These are phyloP conservation scores for Brachystomella parvula DNA, from an alignment of 1,140 invertebrate species.

Conservation along the genomic window DNA sequence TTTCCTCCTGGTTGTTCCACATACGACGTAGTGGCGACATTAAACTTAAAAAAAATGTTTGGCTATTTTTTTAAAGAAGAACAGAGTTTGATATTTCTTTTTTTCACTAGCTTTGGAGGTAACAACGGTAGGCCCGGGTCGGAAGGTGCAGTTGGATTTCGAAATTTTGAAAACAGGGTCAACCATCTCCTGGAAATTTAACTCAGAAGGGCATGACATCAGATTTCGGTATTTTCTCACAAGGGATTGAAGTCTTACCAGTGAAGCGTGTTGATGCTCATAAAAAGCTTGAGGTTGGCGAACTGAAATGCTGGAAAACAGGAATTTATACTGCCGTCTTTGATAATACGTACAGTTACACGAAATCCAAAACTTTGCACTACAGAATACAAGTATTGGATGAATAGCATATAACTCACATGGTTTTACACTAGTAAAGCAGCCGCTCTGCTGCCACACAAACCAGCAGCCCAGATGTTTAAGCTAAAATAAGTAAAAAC, in stretches of 20 bases:
- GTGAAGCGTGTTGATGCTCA: constrained; percentile 10
- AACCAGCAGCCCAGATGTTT: too few relatives aligned
- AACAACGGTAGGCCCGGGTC: constrained; percentile 3
- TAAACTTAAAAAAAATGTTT: too few relatives aligned
- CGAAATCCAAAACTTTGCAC: constrained; percentile 8
- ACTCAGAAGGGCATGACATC: constrained; percentile 16
- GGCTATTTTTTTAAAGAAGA: too few relatives aligned
- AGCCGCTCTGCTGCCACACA: too few relatives aligned
- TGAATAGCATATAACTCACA: too few relatives aligned
- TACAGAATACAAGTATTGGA: constrained; percentile 5
- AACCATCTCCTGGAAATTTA: constrained; percentile 12
- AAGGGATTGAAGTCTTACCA: background rate
- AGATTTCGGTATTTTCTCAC: constrained; percentile 13
- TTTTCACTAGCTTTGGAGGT: background rate
- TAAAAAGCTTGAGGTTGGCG: constrained; percentile 11
- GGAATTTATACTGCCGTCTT: constrained; percentile 19
- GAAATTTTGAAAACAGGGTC: background rate
- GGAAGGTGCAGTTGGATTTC: constrained; percentile 6
- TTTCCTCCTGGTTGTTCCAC: too few relatives aligned
- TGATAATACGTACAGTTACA: constrained; percentile 22
- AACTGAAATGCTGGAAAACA: background rate
- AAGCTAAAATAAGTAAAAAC: too few relatives aligned
- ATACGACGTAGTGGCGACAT: too few relatives aligned
- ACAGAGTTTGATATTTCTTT: too few relatives aligned
- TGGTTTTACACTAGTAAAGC: too few relatives aligned